phyloP scores from a whole-genome alignment of 2,797 vertebrate genomes.

The Coranthus polyacanthus region DNA sequence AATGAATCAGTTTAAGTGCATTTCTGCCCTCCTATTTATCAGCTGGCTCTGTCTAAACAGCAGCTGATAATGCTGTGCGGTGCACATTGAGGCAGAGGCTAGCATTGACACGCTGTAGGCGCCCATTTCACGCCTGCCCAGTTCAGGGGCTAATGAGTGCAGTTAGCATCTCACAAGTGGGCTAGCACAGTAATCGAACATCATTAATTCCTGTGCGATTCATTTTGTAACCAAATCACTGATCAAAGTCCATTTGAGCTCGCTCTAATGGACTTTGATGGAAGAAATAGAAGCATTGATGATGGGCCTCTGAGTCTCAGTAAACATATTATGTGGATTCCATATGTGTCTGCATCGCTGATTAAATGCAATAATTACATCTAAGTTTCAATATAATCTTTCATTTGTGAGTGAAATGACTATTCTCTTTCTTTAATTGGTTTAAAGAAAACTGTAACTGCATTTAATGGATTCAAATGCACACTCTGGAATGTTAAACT shows the following conservation, averaged over 20 bases:
- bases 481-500: not conserved
- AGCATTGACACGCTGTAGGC: slow-evolving; percentile 59
- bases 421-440: slow-evolving; percentile 11
- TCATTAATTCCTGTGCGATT: slow-evolving; percentile 73
- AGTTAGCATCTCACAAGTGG: slow-evolving; percentile 75
- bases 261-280: slow-evolving; percentile 37
- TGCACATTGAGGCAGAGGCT: slow-evolving; percentile 64
- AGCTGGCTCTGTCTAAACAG: slow-evolving; percentile 65
- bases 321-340: slow-evolving; percentile 54
- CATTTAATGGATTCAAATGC: not conserved
- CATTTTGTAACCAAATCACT: slow-evolving; percentile 75
- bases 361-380: slow-evolving; percentile 55
- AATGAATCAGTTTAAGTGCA: slow-evolving; percentile 79
- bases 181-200: slow-evolving; percentile 71
- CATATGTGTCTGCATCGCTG: slow-evolving; percentile 33
- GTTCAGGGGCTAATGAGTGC: slow-evolving; percentile 76
- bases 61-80: slow-evolving; percentile 68
- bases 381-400: slow-evolving; percentile 41
- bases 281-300: slow-evolving; percentile 40
- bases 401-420: slow-evolving; percentile 35
- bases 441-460: not conserved
- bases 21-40: slow-evolving; percentile 74
- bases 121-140: slow-evolving; percentile 76
- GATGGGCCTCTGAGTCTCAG: slow-evolving; percentile 24
- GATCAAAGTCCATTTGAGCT: slow-evolving; percentile 68